Percentiles rank a stretch among this genome's conserved stretches.
Conservation (phyloP, 2,113 vertebrate species). For the Corythoichthys intestinalis region DNA sequence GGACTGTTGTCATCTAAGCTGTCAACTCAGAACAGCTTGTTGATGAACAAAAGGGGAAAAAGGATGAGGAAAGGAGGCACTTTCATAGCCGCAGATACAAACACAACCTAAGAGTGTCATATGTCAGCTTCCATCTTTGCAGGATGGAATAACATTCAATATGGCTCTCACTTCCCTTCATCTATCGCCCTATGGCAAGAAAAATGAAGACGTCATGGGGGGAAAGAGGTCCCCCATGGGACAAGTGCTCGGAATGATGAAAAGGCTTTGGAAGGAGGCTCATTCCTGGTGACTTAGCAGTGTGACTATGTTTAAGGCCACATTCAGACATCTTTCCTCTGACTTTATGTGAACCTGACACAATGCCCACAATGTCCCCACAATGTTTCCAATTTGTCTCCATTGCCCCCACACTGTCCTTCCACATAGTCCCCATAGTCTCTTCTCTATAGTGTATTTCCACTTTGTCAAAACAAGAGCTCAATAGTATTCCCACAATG, state of each 20-base stretch:
- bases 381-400: slow-evolving; percentile 6
- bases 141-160: slow-evolving; percentile 22
- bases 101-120: slow-evolving; percentile 5
- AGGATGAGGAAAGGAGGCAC: slow-evolving; percentile 6
- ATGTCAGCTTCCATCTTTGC: slow-evolving; percentile 1
- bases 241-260: slow-evolving; percentile 39
- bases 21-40: slow-evolving; percentile 27
- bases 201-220: slow-evolving; percentile 26
- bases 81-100: slow-evolving; percentile 29
- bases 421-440: background rate
- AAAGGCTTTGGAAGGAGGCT: slow-evolving; percentile 18
- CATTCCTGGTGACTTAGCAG: slow-evolving; percentile 34
- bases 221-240: slow-evolving; percentile 10
- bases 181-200: slow-evolving; percentile 10
- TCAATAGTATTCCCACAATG: background rate
- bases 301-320: slow-evolving; percentile 29
- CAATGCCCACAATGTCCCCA: slow-evolving; percentile 9
- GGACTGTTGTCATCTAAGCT: slow-evolving; percentile 33
- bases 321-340: slow-evolving; percentile 40
- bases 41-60: slow-evolving; percentile 10
- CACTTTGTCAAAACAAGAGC: background rate
- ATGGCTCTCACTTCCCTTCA: background rate
- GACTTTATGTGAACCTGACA: slow-evolving; percentile 31
- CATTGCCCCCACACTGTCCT: background rate
- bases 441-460: background rate